A percentile compares a stretch with the other conserved stretches of the same genome.
These are phyloP conservation scores for Hydrocynus forskahlii DNA, from an alignment of 2,797 vertebrate genomes.

Conservation along the genomic window DNA sequence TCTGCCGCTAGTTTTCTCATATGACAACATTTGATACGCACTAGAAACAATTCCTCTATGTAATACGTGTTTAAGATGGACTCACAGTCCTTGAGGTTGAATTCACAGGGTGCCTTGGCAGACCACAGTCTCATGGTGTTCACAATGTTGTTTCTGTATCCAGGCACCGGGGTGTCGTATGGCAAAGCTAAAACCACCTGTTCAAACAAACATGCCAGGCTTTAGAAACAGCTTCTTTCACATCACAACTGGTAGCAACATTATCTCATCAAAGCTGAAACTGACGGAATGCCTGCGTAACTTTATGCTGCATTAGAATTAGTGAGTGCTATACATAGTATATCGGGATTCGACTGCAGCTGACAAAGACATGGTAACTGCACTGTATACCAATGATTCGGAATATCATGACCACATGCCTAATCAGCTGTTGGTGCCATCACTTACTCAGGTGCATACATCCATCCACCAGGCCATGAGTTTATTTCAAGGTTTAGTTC, in stretches of 20 bases:
- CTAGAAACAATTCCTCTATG: not conserved
- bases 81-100: constrained; percentile 94
- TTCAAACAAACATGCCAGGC: constrained; percentile 11
- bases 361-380: not conserved
- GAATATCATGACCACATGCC: too few species aligned
- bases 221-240: constrained; percentile 3
- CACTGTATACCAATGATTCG: not conserved
- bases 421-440: too few species aligned
- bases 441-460: too few species aligned
- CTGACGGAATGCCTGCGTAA: not conserved
- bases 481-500: too few species aligned
- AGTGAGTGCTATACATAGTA: not conserved
- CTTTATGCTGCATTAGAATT: not conserved
- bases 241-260: not conserved
- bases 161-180: constrained; percentile 90
- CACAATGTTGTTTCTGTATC: constrained; percentile 90
- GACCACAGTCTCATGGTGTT: constrained; percentile 96
- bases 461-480: too few species aligned
- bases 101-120: constrained; percentile 90
- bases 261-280: not conserved
- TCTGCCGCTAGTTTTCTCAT: not conserved
- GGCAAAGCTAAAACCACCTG: constrained; percentile 89
- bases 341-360: not conserved
- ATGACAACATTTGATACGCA: not conserved
- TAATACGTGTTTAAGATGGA: constrained; percentile 1